Percentiles rank a stretch among this genome's conserved stretches.
Conservation (phyloP, 2,888 invertebrate genomes). For the Morpho achilles region DNA sequence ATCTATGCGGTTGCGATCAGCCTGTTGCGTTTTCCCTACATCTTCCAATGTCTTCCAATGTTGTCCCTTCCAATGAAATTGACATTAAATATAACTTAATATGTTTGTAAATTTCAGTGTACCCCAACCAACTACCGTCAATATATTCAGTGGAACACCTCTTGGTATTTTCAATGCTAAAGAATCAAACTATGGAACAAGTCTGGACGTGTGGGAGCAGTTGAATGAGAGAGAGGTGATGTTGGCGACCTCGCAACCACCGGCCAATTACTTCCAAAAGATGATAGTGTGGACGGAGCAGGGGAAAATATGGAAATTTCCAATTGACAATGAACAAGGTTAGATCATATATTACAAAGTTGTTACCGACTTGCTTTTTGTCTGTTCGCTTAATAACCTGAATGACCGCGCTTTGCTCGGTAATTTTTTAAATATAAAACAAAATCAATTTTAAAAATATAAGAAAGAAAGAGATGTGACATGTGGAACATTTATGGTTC, state of each 20-base stretch:
- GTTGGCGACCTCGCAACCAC: constrained; percentile 84
- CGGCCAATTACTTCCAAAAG: constrained; percentile 94
- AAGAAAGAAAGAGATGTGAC: too few species aligned
- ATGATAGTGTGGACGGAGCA: constrained; percentile 96
- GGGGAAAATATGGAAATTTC: constrained; percentile 97
- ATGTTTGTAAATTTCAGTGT: constrained; percentile 29
- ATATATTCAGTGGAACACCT: constrained; percentile 81
- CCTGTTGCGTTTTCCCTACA: too few species aligned
- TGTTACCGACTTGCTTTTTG: too few species aligned
- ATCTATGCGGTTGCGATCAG: too few species aligned
- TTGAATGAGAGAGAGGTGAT: constrained; percentile 83
- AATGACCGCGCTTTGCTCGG: too few species aligned
- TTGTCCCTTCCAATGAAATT: too few species aligned
- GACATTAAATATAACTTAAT: too few species aligned
- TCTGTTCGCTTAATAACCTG: too few species aligned
- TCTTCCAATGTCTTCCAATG: too few species aligned
- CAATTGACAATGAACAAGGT: constrained; percentile 98
- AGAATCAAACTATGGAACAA: constrained; percentile 54
- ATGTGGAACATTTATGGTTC: too few species aligned
- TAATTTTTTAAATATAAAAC: too few species aligned
- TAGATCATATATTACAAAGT: neutral
- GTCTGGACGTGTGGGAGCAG: constrained; percentile 83
- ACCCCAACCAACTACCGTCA: constrained; percentile 60
- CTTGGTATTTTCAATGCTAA: constrained; percentile 82
- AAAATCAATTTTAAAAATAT: too few species aligned